These are phyloP conservation scores for Melieria omissa DNA, from an alignment of 2,888 invertebrate species.

Conservation along the genomic window DNA sequence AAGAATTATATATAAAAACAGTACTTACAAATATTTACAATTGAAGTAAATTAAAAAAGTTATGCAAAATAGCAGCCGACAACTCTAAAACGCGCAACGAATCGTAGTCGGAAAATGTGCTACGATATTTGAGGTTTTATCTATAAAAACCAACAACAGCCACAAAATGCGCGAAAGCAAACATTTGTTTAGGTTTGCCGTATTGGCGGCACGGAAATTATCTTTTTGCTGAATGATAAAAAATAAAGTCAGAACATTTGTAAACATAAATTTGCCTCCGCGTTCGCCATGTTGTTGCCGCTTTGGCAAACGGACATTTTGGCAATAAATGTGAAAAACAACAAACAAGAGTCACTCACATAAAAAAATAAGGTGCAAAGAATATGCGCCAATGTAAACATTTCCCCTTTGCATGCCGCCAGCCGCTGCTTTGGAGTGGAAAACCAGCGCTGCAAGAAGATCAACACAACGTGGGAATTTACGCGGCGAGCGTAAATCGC, in stretches of 20 bases:
- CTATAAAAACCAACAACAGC: conserved; percentile 2
- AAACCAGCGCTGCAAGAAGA: neutral
- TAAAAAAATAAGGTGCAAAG: conserved; percentile 1
- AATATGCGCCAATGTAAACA: too few relatives aligned
- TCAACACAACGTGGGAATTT: conserved; percentile 9
- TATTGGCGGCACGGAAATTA: conserved; percentile 23
- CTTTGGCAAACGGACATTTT: too few relatives aligned
- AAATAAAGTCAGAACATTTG: neutral
- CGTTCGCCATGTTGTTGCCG: too few relatives aligned
- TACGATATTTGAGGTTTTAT: too few relatives aligned
- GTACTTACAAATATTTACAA: too few relatives aligned
- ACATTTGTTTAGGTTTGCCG: conserved; percentile 31
- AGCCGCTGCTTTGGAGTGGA: neutral
- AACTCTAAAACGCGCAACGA: too few relatives aligned
- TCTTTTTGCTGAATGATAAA: neutral
- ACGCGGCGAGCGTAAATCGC: neutral
- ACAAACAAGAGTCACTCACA: conserved; percentile 3
- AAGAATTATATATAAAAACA: too few relatives aligned
- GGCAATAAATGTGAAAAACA: neutral
- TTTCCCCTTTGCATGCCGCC: too few relatives aligned
- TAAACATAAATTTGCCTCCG: too few relatives aligned
- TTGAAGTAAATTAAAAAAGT: too few relatives aligned
- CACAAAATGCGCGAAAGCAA: conserved; percentile 26
- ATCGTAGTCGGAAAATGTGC: too few relatives aligned
- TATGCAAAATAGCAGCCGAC: too few relatives aligned